phyloP scores from a whole-genome alignment of 2,113 vertebrate genomes.

The Albula goreensis region DNA sequence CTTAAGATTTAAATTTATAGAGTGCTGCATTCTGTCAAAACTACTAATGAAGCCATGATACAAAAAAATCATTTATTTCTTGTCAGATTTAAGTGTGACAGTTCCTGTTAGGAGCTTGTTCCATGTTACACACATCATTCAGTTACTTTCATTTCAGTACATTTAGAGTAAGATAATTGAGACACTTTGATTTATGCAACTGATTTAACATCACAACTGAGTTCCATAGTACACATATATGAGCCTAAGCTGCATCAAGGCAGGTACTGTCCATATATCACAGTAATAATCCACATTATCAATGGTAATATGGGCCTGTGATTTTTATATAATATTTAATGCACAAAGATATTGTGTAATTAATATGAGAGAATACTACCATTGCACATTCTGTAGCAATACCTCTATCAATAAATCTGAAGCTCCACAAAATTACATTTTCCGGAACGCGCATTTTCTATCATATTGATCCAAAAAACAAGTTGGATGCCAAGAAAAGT shows the following conservation, averaged over 20 bases:
- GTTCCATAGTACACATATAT: too few relatives aligned
- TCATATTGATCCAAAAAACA: slow-evolving; percentile 41
- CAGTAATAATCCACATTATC: neutral
- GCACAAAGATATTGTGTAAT: neutral
- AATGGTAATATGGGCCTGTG: neutral
- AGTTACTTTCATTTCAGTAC: neutral
- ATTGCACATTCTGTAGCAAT: neutral
- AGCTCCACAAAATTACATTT: slow-evolving; percentile 22
- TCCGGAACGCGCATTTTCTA: slow-evolving; percentile 23
- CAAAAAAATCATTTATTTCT: neutral
- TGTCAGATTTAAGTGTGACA: neutral
- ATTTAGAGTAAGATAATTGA: neutral
- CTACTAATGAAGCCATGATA: neutral
- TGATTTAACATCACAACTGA: too few relatives aligned
- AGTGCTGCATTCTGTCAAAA: neutral
- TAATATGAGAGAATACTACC: slow-evolving; percentile 3
- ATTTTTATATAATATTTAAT: neutral
- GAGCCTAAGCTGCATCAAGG: neutral
- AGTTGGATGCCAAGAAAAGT: slow-evolving; percentile 38
- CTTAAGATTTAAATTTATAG: too few relatives aligned
- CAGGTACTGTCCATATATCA: neutral
- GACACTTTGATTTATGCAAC: neutral
- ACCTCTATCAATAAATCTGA: slow-evolving; percentile 14
- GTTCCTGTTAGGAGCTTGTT: neutral
- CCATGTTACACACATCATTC: neutral